Conservation (phyloP, 2,888 invertebrate species). For the Formica aserva region DNA sequence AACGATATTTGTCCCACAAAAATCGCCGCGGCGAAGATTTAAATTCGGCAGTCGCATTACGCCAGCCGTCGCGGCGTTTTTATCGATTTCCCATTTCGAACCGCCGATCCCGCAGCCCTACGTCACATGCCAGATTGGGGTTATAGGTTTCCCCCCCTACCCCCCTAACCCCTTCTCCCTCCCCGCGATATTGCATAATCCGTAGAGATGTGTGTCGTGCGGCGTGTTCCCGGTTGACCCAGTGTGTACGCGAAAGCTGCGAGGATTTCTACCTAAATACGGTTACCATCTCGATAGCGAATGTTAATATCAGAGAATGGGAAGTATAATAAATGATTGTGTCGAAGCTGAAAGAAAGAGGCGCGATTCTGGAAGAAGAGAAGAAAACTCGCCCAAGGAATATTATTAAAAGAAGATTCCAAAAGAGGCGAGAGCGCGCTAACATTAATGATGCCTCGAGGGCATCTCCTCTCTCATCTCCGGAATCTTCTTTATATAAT, state of each 20-base stretch:
- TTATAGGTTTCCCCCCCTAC: constrained; percentile 31
- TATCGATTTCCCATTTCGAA: constrained; percentile 55
- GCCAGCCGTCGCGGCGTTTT: constrained; percentile 51
- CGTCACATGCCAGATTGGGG: constrained; percentile 52
- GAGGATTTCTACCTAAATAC: constrained; percentile 27
- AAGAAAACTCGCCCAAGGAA: constrained; percentile 60
- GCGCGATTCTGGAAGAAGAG: constrained; percentile 30
- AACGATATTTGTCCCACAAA: constrained; percentile 52
- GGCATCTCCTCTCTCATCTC: constrained; percentile 71
- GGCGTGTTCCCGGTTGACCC: constrained; percentile 40
- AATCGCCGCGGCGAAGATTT: constrained; percentile 52
- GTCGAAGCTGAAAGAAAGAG: constrained; percentile 46
- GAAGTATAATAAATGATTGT: constrained; percentile 75
- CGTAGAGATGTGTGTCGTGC: constrained; percentile 39
- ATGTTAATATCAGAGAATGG: constrained; percentile 72
- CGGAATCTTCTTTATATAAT: constrained; percentile 76
- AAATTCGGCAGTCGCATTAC: constrained; percentile 54
- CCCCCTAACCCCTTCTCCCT: background rate
- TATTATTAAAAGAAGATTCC: constrained; percentile 68
- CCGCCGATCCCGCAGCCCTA: constrained; percentile 49
- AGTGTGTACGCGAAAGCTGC: constrained; percentile 24
- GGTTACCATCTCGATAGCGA: constrained; percentile 57
- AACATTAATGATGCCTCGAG: constrained; percentile 83
- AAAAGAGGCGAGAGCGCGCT: constrained; percentile 62
- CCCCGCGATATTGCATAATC: constrained; percentile 36